Evolutionary conservation across 1,140 invertebrate genomes (phyloP), one percentile per base, ranked within the genome.

Genomic region (Bombus picipes): DNA sequence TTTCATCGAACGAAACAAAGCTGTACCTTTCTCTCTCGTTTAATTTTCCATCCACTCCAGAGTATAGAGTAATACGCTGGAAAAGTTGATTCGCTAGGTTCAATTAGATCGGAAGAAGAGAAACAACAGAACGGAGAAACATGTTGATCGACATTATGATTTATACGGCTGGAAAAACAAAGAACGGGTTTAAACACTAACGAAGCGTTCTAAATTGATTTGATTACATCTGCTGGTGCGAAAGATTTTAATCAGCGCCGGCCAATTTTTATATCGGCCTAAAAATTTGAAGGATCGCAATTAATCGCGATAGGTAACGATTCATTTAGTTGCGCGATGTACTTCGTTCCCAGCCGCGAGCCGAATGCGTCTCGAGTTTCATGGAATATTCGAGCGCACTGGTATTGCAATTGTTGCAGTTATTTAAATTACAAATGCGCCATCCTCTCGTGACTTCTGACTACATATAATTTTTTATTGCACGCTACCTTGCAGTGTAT

Each of bases 221-320:
- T 39, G 43, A 87, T 87, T 87, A 85, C 37, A 68, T 37, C 57
- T 47, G 62, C 59, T 73, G 82, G 39, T 34, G 53, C 75, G 59
- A 59, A 32, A 37, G 75, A 74, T 79, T 84, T 85, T 87, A 85
- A 84, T 83, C 81, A 84, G 41, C 53, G 80, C n/a, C 34, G 39
- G 59, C 43, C 41, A 80, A 85, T 80, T 85, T 85, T 62, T 18
- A 66, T 66, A 66, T 34, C 65, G 25, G 25, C 22, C 18, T 12
- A 68, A 65, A 47, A 73, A 85, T 85, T 85, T 85, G 83, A 80
- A 80, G 83, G 43, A 85, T 80, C 53, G 76, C 83, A 85, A 85
- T 85, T 85, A 85, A 85, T 80, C 77, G 32, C 53, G 57, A 80
- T 85, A 80, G 83, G 53, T 39, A 79, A 80, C 76, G 77, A 72